Evolutionary conservation across 2,888 invertebrate genomes (phyloP).

Genomic region (Agelastica alni): DNA sequence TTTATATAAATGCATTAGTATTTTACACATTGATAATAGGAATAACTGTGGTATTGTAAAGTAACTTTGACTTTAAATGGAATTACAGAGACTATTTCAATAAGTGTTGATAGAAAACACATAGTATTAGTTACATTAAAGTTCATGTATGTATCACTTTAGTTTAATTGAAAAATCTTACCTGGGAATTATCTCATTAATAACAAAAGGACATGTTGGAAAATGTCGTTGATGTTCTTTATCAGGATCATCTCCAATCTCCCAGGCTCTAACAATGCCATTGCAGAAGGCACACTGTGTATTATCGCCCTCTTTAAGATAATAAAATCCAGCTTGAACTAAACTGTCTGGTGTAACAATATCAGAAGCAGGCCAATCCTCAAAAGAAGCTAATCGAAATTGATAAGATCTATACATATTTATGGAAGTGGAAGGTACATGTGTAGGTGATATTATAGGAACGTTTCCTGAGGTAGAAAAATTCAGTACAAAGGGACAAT

Average conservation of each 20-base stretch:
- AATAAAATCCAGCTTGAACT: slow-evolving; percentile 86
- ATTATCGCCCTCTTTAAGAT: slow-evolving; percentile 69
- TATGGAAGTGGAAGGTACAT: slow-evolving; percentile 35
- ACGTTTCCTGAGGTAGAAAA: slow-evolving; percentile 72
- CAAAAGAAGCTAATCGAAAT: slow-evolving; percentile 68
- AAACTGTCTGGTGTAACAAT: slow-evolving; percentile 71
- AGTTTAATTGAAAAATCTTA: too few relatives aligned
- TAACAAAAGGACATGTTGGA: slow-evolving; percentile 63
- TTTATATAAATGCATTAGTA: too few relatives aligned
- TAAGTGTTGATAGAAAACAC: too few relatives aligned
- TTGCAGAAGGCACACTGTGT: slow-evolving; percentile 84
- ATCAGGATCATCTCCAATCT: slow-evolving; percentile 70
- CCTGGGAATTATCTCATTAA: slow-evolving; percentile 55
- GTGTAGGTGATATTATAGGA: slow-evolving; percentile 54
- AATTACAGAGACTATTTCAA: too few relatives aligned
- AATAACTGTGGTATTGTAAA: too few relatives aligned
- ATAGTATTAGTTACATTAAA: too few relatives aligned
- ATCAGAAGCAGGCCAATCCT: slow-evolving; percentile 70
- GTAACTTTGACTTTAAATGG: too few relatives aligned
- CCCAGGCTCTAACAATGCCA: slow-evolving; percentile 69
- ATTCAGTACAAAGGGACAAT: slow-evolving; percentile 73
- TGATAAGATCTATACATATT: slow-evolving; percentile 35
- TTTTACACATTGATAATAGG: too few relatives aligned
- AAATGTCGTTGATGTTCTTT: slow-evolving; percentile 69
- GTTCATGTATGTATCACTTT: too few relatives aligned